These are phyloP conservation scores for Trichopoda pennipes DNA, from an alignment of 2,888 invertebrate genomes.

Conservation along the genomic window DNA sequence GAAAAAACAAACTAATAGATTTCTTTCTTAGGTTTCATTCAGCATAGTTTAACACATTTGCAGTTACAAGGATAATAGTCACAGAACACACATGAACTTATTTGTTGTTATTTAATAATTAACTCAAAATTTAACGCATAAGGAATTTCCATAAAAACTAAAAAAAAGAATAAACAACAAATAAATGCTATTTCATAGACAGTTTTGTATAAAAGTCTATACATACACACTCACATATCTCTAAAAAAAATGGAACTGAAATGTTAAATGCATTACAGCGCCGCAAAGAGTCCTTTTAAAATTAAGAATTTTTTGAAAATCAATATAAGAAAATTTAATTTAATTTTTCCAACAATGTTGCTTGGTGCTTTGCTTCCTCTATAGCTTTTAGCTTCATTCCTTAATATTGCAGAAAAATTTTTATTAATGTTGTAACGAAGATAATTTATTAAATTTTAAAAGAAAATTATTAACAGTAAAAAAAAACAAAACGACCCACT, in stretches of 20 bases:
- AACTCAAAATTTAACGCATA: neutral
- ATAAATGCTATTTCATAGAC: constrained; percentile 33
- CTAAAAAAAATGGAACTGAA: constrained; percentile 28
- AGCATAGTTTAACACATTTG: neutral
- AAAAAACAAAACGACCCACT: no score
- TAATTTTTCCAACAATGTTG: no score
- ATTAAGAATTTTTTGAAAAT: neutral
- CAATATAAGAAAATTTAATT: neutral
- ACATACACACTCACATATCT: constrained; percentile 45
- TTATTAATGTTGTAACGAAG: no score
- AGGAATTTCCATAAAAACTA: neutral
- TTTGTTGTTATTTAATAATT: neutral
- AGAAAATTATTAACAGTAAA: no score
- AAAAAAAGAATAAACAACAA: neutral
- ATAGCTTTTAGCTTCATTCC: no score
- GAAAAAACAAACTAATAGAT: no score
- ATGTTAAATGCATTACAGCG: constrained; percentile 15
- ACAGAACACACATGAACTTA: constrained; percentile 51
- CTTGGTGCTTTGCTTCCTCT: no score
- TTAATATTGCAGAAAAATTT: no score
- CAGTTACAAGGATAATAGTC: constrained; percentile 18
- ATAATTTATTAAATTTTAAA: no score
- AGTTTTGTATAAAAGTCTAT: constrained; percentile 19
- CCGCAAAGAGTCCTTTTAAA: constrained; percentile 28
- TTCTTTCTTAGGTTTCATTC: neutral